A percentile compares a stretch with the other conserved stretches of the same genome.
phyloP scores from a whole-genome alignment of 2,113 vertebrate genomes.

The Brachyhypopomus occidentalis region DNA sequence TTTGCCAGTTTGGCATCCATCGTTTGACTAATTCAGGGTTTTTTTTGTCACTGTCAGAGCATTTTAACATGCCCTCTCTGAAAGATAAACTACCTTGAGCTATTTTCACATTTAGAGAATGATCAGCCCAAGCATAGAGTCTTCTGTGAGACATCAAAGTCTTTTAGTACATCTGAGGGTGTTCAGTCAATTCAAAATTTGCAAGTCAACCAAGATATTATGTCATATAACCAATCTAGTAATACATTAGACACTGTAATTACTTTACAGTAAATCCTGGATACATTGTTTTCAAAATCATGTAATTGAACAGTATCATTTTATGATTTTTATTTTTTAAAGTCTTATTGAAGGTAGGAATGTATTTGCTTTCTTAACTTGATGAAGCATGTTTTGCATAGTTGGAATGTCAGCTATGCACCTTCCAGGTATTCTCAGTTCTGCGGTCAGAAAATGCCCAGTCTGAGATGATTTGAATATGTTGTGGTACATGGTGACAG shows the following conservation, averaged over 20 bases:
- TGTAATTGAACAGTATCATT: neutral
- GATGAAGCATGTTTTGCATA: too few species aligned
- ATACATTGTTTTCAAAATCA: neutral
- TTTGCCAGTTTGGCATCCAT: slow-evolving; percentile 30
- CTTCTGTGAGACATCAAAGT: neutral
- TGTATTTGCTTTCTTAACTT: too few species aligned
- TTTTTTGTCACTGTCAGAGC: neutral
- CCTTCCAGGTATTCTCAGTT: too few species aligned
- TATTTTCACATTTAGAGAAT: neutral
- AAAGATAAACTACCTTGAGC: neutral
- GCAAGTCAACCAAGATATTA: neutral
- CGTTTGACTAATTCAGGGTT: neutral
- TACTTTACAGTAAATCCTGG: neutral
- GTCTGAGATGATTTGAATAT: too few species aligned
- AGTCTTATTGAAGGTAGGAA: neutral
- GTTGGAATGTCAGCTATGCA: too few species aligned
- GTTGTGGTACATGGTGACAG: too few species aligned
- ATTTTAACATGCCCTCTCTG: neutral
- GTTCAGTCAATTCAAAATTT: neutral
- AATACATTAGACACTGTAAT: neutral
- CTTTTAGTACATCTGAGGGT: neutral
- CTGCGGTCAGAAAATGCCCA: too few species aligned
- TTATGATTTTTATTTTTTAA: neutral
- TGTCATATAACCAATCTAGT: neutral
- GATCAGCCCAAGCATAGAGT: neutral